phyloP scores from a whole-genome alignment of 2,888 invertebrate species.

The Tenodera sinensis region DNA sequence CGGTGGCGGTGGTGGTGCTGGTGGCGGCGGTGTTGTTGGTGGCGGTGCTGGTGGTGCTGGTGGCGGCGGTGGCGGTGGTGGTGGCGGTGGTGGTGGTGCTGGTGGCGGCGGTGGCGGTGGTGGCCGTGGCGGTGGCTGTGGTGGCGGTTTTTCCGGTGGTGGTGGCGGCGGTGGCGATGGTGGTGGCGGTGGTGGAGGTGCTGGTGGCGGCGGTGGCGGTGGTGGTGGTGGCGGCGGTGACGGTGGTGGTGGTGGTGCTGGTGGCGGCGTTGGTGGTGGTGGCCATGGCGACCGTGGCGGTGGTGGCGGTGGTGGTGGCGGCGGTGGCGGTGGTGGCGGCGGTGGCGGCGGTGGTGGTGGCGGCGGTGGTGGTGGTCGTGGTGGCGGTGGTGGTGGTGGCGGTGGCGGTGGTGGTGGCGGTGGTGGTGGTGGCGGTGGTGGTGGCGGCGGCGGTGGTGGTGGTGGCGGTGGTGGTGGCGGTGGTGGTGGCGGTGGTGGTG shows the following conservation, averaged over 20 bases:
- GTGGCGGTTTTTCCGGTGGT: too few relatives aligned
- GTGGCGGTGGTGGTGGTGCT: conserved; percentile 40
- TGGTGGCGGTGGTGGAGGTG: conserved; percentile 10
- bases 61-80: too few relatives aligned
- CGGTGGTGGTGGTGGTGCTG: conserved; percentile 41
- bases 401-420: conserved; percentile 50
- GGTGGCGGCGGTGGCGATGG: conserved; percentile 3
- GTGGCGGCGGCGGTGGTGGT: background rate
- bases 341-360: conserved; percentile 44
- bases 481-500: background rate
- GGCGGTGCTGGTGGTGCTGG: too few relatives aligned
- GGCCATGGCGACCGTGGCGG: too few relatives aligned
- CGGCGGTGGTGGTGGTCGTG: too few relatives aligned
- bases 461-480: background rate
- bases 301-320: conserved; percentile 49
- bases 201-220: conserved; percentile 1
- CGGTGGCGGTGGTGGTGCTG: too few relatives aligned
- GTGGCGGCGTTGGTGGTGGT: too few relatives aligned
- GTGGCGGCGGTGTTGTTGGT: too few relatives aligned
- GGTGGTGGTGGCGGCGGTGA: conserved; percentile 38
- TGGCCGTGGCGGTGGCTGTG: too few relatives aligned
- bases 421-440: conserved; percentile 44
- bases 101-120: background rate
- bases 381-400: too few relatives aligned
- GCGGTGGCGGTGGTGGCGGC: conserved; percentile 41